Base-by-base conservation (phyloP, 64 coral and sea anemone species). In the Astreopora myriophthalma region DNA sequence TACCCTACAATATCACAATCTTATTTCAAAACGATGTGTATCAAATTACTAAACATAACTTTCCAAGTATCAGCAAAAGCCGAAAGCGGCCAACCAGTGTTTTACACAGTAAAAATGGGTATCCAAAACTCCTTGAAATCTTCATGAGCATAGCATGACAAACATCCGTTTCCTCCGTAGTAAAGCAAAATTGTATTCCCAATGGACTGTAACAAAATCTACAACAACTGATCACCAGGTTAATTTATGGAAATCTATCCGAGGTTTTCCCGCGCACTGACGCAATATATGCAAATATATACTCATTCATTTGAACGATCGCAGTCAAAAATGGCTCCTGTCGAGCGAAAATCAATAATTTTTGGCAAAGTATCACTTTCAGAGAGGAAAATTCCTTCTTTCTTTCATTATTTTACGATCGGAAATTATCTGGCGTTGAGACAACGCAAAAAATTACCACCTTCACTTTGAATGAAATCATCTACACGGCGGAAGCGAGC, bases 31-130 rank as follows among this genome's bases (percentile, higher is more conserved):
- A 63, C 75, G 40, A 12, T 64, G 20, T 25, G 30, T 33, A 60
- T 83, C 75, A 65, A 38, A 83, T 83, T 64, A 61, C 34, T 36
- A 65, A 64, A 83, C 79, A 34, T 83, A 61, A 64, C 33, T 83
- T 25, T 80, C 48, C 76, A 80, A 52, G 27, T 80, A 68, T 48
- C 76, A 36, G 31, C 77, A 66, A 37, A 62, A 83, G 89, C 89
- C 89, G 30, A 91, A 69, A 35, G 24, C 75, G 89, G 75, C 68
- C 62, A 76, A 91, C 89, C 89, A 82, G 33, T 68, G 89, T 91
- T 91, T 91, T 91, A 91, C 89, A 91, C 79, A 91, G 89, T 91
- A 91, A 91, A 91, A 91, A 81, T 57, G 36, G 38, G 40, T 82
- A 82, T 91, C 65, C 20, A 48, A 29, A 91, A 80, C 71, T 90